Percentiles rank a stretch among this genome's conserved stretches.
Conservation (phyloP, 2,113 vertebrate species). For the Anolis sagrei region DNA sequence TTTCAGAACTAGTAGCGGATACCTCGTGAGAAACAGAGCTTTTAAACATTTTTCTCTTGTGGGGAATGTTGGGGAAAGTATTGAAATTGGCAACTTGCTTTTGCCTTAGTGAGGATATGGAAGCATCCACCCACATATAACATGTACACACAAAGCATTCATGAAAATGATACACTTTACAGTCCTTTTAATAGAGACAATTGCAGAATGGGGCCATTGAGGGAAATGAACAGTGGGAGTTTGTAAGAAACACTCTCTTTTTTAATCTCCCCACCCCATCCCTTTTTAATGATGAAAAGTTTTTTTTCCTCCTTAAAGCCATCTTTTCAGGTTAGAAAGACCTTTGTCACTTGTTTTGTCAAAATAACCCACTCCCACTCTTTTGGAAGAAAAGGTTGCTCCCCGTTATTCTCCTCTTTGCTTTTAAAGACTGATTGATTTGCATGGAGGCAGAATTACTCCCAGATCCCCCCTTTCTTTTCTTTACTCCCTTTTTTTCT, state of each 20-base stretch:
- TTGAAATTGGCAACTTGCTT: neutral
- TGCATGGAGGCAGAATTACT: slow-evolving; percentile 43
- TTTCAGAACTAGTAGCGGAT: neutral
- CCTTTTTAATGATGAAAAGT: neutral
- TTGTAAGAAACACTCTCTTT: slow-evolving; percentile 35
- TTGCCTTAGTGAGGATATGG: too few species aligned
- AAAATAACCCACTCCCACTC: slow-evolving; percentile 47
- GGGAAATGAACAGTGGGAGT: neutral
- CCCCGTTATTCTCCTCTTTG: slow-evolving; percentile 14
- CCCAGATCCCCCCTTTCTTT: slow-evolving; percentile 42
- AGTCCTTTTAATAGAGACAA: slow-evolving; percentile 18
- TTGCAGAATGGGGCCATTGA: slow-evolving; percentile 44
- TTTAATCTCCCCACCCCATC: neutral
- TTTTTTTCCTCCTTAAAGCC: neutral
- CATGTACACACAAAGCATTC: neutral
- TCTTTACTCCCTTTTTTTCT: slow-evolving; percentile 54
- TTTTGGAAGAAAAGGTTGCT: slow-evolving; percentile 25
- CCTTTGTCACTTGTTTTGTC: slow-evolving; percentile 64
- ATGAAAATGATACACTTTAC: slow-evolving; percentile 55
- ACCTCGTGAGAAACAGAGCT: neutral
- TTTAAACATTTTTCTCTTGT: neutral
- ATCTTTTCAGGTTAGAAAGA: slow-evolving; percentile 53
- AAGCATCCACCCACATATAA: slow-evolving; percentile 4
- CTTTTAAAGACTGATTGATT: slow-evolving; percentile 38
- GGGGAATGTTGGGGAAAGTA: neutral